phyloP scores from a whole-genome alignment of 2,113 vertebrate genomes.

The Thryonomys swinderianus region DNA sequence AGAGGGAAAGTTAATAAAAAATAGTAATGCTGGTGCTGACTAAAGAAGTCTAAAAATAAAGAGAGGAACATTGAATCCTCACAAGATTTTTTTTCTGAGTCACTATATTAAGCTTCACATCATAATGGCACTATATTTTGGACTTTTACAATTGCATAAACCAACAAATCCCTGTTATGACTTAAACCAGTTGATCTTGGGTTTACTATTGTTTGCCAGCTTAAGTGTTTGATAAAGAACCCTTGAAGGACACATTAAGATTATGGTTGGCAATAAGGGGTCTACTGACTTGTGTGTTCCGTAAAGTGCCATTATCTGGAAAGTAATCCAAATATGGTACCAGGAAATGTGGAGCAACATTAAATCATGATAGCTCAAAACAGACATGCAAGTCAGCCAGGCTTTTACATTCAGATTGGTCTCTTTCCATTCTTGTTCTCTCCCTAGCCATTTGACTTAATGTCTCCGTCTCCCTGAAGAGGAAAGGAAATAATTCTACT shows the following conservation, averaged over 20 bases:
- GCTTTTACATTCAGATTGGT: conserved; percentile 19
- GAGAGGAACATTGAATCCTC: not conserved
- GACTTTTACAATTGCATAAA: not conserved
- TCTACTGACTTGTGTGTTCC: not conserved
- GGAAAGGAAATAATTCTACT: conserved; percentile 60
- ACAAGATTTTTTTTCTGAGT: conserved; percentile 23
- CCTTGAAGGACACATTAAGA: not conserved
- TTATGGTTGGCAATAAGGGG: not conserved
- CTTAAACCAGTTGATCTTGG: conserved; percentile 40
- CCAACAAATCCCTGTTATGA: not conserved
- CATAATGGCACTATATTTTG: conserved; percentile 45
- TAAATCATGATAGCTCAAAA: not conserved
- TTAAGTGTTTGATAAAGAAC: conserved; percentile 1
- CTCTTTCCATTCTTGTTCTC: not conserved
- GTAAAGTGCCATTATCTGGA: not conserved
- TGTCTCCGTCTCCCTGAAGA: conserved; percentile 31
- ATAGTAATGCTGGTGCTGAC: not conserved
- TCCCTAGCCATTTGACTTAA: conserved; percentile 34
- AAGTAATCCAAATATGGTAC: not conserved
- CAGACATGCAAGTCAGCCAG: not conserved
- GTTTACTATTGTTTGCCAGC: conserved; percentile 49
- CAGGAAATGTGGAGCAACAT: not conserved
- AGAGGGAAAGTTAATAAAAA: not conserved
- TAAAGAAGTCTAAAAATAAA: conserved; percentile 2
- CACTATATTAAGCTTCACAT: not conserved